Evolutionary conservation across 2,888 invertebrate genomes (phyloP), one percentile per base, ranked within the genome.

Genomic region (Hipparchia sbordonii): DNA sequence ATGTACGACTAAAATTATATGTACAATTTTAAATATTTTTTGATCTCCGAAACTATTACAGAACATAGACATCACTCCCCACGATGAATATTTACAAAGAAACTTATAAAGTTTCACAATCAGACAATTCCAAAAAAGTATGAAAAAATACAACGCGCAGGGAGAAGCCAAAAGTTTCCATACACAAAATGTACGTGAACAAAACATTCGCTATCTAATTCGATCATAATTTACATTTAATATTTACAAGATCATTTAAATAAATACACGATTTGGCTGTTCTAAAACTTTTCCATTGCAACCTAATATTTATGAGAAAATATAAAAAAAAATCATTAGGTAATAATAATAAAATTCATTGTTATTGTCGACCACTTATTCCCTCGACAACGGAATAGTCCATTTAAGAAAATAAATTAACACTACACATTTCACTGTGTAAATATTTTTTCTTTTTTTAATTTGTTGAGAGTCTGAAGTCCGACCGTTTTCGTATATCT

Each of bases 261-360:
- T 87, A 87, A 90, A 92, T 92, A 91, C 88, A 90, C 87, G 88
- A 89, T 91, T 92, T 91, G 91, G 90, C 89, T 87, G 90, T 82
- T 77, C 76, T 78, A 77, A 78, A 75, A 66, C 60, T 71, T 76
- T 71, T 77, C 68, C 48, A 74, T 77, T 78, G 79, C 79, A 81
- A 77, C 77, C 78, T 77, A 79, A 80, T 77, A 51, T 52, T 65
- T 52, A 78, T 73, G 76, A 74, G 69, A 75, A 75, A 59, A 70
- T 67, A 70, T 80, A 76, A 77, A 78, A 78, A 67, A 69, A 73
- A 71, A 69, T 73, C 70, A 69, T 54, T 60, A 60, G 39, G 60
- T 65, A 13, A 62, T 13, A 48, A 13, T 61, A 77, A 78, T 74
- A 75, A 77, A 77, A 75, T 74, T 75, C 76, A 78, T 77, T 75